These are phyloP conservation scores for Anhinga rufa DNA, from an alignment of 2,113 vertebrate genomes.

Conservation along the genomic window DNA sequence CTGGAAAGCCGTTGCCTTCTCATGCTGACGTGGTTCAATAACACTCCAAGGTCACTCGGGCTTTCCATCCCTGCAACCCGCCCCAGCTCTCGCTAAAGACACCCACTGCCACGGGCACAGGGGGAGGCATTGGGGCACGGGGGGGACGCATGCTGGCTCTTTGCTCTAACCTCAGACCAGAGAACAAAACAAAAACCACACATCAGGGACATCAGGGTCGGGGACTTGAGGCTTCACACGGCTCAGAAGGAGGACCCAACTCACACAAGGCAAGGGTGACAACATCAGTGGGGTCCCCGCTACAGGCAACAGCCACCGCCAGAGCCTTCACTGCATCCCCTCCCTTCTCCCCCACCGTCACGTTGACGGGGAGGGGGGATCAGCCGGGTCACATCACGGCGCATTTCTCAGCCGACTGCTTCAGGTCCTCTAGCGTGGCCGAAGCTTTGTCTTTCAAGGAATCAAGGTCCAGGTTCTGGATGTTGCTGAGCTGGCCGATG, in stretches of 20 bases:
- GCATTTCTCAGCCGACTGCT: conserved; percentile 94
- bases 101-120: neutral
- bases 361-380: neutral
- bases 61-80: neutral
- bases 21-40: neutral
- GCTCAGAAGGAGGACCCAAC: neutral
- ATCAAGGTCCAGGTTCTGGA: conserved; percentile 92
- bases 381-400: conserved; percentile 83
- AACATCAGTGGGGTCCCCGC: neutral
- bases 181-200: neutral
- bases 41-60: neutral
- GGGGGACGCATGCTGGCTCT: neutral
- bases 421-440: conserved; percentile 92
- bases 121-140: neutral
- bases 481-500: conserved; percentile 90
- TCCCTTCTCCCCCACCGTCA: neutral
- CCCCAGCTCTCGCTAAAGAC: neutral
- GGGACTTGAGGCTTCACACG: neutral
- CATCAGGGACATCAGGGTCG: neutral
- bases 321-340: neutral
- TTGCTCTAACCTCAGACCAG: neutral
- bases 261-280: neutral
- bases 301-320: neutral
- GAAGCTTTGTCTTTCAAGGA: conserved; percentile 96
- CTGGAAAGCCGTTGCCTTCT: neutral